Evolutionary conservation across 2,888 invertebrate genomes (phyloP), one percentile per base, ranked within the genome.

Genomic region (Melinaea marsaeus): DNA sequence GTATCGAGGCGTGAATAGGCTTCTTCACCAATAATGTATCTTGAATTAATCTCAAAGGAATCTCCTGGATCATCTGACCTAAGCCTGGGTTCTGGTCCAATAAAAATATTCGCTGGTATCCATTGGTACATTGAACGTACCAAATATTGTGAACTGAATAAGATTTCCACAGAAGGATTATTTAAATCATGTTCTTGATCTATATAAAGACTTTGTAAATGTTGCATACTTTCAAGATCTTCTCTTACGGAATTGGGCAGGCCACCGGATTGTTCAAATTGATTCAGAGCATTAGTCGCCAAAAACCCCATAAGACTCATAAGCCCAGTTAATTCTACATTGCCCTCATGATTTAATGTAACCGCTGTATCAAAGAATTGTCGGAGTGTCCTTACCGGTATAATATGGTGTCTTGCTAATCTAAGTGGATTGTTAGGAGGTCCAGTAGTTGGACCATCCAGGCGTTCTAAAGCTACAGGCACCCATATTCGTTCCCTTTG

Each of bases 61-160:
- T 51, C 51, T 51, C 51, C 32, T 11, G 51, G 51, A 51, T 51
- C 51, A 51, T 51, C 51, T 51, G 51, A 51, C 11, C 51, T 32
- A 2, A 22, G 22, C 32, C 11, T 6, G 7, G 51, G 51, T 7
- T 22, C 32, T 51, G 51, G 51, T 9, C 51, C 51, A 32, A 51
- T 51, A 51, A 51, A 51, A 51, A 51, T 51, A 51, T 51, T 51
- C 4, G 51, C 51, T 7, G 51, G 51, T 9, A 51, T 51, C 51
- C 51, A 51, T 32, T 51, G 51, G 51, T 32, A 51, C 32, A 51
- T 32, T 3, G 51, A 51, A 51, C 51, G 51, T 32, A 51, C 51
- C 11, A 51, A 51, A 51, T 32, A 32, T 9, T 51, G 32, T 32
- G 51, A 22, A 51, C 51, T 32, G 32, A 51, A 51, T 7, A 51